Conservation (phyloP, 2,797 vertebrate genomes). For the Microctenopoma stevenorrisi region DNA sequence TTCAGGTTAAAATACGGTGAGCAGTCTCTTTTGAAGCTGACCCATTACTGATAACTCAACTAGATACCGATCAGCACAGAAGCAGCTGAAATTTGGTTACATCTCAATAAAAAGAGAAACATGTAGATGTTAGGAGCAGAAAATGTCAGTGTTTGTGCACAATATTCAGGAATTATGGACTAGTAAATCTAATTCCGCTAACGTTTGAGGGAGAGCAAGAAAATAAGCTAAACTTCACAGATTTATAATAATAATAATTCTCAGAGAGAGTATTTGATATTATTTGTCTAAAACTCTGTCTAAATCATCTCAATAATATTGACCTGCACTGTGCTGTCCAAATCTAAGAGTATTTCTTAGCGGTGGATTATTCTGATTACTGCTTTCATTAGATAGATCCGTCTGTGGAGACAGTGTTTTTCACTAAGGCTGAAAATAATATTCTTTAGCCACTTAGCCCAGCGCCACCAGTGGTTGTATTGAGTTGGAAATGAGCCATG, state of each 20-base stretch:
- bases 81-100: constrained; percentile 10
- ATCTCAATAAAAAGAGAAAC: constrained; percentile 21
- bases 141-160: constrained; percentile 13
- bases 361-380: constrained; percentile 49
- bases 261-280: constrained; percentile 15
- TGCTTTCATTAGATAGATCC: constrained; percentile 37
- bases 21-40: constrained; percentile 13
- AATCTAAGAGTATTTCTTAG: constrained; percentile 39
- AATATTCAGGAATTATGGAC: constrained; percentile 1
- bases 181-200: not conserved
- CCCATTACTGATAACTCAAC: constrained; percentile 11
- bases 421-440: constrained; percentile 38
- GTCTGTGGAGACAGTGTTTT: constrained; percentile 31
- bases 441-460: constrained; percentile 47
- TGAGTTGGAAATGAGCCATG: constrained; percentile 56
- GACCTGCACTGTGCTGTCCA: constrained; percentile 31
- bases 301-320: constrained; percentile 36
- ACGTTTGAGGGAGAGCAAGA: constrained; percentile 15
- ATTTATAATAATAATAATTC: constrained; percentile 16
- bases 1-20: constrained; percentile 21
- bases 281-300: constrained; percentile 38
- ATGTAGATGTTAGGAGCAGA: constrained; percentile 15
- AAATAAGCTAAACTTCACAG: constrained; percentile 32
- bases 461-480: constrained; percentile 39
- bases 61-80: not conserved